A percentile compares a stretch with the other conserved stretches of the same genome.
These are phyloP conservation scores for Damaliscus lunatus DNA, from an alignment of 2,113 vertebrate species.

Conservation along the genomic window DNA sequence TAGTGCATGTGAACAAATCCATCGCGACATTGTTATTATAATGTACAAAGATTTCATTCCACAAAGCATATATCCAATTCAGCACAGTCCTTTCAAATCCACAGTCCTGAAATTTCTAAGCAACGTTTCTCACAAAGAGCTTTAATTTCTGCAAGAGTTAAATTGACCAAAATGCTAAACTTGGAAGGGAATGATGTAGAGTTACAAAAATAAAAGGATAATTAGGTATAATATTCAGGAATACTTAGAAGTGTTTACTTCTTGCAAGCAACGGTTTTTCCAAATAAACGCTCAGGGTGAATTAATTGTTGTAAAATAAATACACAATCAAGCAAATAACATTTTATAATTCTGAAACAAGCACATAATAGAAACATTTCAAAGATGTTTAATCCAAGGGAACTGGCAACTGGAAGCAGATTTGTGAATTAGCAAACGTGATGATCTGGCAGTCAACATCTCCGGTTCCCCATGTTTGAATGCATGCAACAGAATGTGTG, in stretches of 20 bases:
- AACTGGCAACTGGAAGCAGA: conserved; percentile 58
- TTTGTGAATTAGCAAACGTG: conserved; percentile 73
- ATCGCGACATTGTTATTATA: neutral
- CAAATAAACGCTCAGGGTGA: conserved; percentile 59
- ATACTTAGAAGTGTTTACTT: conserved; percentile 58
- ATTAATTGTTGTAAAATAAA: conserved; percentile 69
- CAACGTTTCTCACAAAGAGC: conserved; percentile 22
- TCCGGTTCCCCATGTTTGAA: conserved; percentile 68
- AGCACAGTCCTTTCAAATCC: neutral
- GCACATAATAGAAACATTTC: conserved; percentile 58
- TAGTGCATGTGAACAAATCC: neutral
- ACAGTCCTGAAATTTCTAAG: conserved; percentile 22
- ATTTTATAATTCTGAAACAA: conserved; percentile 64
- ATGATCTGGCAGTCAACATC: conserved; percentile 73
- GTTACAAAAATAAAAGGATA: conserved; percentile 51
- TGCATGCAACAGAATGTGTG: conserved; percentile 54
- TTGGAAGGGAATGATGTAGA: conserved; percentile 5
- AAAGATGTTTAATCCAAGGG: conserved; percentile 47
- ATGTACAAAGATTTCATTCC: neutral
- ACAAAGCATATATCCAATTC: neutral
- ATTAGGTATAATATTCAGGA: conserved; percentile 58
- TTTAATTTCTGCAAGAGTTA: conserved; percentile 54
- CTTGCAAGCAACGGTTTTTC: conserved; percentile 32
- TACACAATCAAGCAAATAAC: conserved; percentile 68
- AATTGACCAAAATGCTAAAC: conserved; percentile 47